Evolutionary conservation across 1,140 invertebrate genomes (phyloP).

Genomic region (Orchestia grillus): DNA sequence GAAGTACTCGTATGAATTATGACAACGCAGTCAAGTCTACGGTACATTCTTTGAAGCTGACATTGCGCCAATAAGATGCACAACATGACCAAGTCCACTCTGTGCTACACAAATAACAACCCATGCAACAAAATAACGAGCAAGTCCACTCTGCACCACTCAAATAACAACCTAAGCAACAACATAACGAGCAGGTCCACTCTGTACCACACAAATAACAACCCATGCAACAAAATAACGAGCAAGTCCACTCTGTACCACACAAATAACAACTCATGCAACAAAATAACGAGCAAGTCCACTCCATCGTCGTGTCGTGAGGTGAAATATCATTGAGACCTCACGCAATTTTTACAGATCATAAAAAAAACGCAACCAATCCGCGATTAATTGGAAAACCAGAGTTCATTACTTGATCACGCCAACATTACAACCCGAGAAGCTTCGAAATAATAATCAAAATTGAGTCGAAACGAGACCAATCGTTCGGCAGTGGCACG

Average conservation of each 20-base stretch:
- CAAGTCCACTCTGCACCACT: not conserved
- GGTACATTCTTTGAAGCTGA: not conserved
- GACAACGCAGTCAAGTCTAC: not conserved
- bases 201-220: not conserved
- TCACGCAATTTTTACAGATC: not conserved
- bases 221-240: too few relatives aligned
- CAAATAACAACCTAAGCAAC: not conserved
- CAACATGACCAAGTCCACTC: not conserved
- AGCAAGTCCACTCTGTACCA: not conserved
- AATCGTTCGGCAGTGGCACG: not conserved
- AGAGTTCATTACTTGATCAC: not conserved
- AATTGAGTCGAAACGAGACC: not conserved
- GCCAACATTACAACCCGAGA: not conserved
- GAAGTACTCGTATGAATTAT: not conserved
- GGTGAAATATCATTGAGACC: not conserved
- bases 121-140: too few relatives aligned
- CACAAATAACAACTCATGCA: not conserved
- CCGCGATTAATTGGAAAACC: not conserved
- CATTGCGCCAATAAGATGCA: not conserved
- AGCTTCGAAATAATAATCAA: not conserved
- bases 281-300: not conserved
- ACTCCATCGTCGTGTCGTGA: not conserved
- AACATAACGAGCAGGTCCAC: not conserved
- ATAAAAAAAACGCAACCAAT: not conserved
- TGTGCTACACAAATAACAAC: not conserved